These are phyloP conservation scores for Clarias laeviceps DNA, from an alignment of 2,797 vertebrate species.

Conservation along the genomic window DNA sequence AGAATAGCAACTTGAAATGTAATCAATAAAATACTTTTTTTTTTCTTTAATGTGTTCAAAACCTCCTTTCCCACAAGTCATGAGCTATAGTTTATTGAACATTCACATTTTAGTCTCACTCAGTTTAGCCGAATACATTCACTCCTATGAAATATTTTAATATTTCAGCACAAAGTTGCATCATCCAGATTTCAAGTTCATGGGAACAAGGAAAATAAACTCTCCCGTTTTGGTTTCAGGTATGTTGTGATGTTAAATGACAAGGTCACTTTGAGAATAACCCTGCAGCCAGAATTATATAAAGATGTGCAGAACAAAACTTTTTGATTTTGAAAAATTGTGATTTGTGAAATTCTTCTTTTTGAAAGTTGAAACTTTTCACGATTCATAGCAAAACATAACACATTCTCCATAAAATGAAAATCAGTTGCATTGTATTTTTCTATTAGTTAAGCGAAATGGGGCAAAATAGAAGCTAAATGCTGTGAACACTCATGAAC, in stretches of 20 bases:
- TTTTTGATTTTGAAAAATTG: too few relatives aligned
- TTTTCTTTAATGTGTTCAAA: background rate
- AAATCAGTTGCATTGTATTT: too few relatives aligned
- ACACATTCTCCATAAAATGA: too few relatives aligned
- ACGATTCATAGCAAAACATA: too few relatives aligned
- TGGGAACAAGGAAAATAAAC: background rate
- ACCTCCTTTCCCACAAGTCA: background rate
- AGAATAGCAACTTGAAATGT: background rate
- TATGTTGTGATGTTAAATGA: background rate
- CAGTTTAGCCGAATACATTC: background rate
- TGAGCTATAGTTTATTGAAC: background rate
- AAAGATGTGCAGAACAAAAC: too few relatives aligned
- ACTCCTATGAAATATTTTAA: background rate
- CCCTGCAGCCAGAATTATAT: background rate
- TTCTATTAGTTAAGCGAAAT: too few relatives aligned
- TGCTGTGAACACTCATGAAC: too few relatives aligned
- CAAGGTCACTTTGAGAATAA: background rate
- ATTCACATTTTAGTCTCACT: background rate
- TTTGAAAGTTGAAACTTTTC: too few relatives aligned
- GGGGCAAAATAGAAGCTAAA: too few relatives aligned
- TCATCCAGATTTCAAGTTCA: background rate
- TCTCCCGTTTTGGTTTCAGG: background rate
- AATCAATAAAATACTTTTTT: background rate
- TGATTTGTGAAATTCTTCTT: too few relatives aligned
- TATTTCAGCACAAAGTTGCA: background rate